These are phyloP conservation scores for Drosophila neonasuta DNA, from an alignment of 2,888 invertebrate genomes.

Conservation along the genomic window DNA sequence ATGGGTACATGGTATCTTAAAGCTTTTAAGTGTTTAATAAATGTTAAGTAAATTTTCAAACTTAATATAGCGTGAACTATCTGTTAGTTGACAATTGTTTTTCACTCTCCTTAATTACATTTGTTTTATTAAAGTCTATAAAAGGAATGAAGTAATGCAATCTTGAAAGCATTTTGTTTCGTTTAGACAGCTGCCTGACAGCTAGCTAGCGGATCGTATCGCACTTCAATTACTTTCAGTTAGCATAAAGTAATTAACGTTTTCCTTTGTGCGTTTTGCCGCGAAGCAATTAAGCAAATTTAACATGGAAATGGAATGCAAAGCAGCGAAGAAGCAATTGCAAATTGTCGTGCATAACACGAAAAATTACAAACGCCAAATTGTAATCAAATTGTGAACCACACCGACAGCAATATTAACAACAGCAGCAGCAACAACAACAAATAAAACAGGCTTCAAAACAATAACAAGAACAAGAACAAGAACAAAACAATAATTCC, in stretches of 20 bases:
- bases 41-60: too few species aligned
- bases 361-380: constrained; percentile 35
- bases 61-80: too few species aligned
- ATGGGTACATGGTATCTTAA: too few species aligned
- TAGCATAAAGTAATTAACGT: constrained; percentile 17
- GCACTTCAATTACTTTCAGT: constrained; percentile 17
- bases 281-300: constrained; percentile 19
- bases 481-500: constrained; percentile 28
- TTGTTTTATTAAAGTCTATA: not conserved
- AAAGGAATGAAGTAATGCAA: not conserved
- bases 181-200: not conserved
- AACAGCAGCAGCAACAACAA: constrained; percentile 5
- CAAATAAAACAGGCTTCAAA: not conserved
- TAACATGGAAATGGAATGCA: constrained; percentile 16
- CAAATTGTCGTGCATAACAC: constrained; percentile 23
- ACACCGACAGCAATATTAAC: constrained; percentile 16
- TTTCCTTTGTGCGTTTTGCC: constrained; percentile 1
- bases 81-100: too few species aligned
- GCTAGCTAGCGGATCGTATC: not conserved
- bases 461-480: constrained; percentile 5
- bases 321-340: constrained; percentile 14
- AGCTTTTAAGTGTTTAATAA: too few species aligned
- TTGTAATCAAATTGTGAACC: constrained; percentile 31
- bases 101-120: not conserved
- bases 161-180: not conserved